A percentile compares a stretch with the other conserved stretches of the same genome.
Evolutionary conservation across 2,888 invertebrate species (phyloP).

Genomic region (Phyllotreta cruciferae): DNA sequence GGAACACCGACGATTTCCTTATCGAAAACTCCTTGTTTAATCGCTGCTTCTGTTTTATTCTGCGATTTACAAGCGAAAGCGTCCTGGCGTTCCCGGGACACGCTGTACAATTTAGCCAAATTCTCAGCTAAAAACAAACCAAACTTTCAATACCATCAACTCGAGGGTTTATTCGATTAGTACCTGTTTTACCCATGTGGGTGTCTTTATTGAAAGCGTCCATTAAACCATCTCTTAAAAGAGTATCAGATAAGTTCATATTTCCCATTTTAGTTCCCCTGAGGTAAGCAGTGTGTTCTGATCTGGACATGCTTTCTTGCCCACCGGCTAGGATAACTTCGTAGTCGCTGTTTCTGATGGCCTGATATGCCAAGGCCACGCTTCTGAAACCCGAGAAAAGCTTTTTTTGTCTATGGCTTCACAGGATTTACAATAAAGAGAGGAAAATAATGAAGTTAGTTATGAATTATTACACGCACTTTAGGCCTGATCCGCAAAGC

Average conservation of each 20-base stretch:
- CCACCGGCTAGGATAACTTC: conserved; percentile 78
- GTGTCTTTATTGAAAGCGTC: conserved; percentile 73
- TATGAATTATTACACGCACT: conserved; percentile 64
- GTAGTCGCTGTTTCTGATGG: conserved; percentile 72
- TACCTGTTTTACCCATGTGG: conserved; percentile 83
- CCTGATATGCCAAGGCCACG: conserved; percentile 71
- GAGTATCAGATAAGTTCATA: conserved; percentile 68
- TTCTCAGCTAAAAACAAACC: conserved; percentile 7
- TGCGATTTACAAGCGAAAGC: conserved; percentile 73
- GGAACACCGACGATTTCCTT: conserved; percentile 75
- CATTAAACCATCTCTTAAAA: conserved; percentile 74
- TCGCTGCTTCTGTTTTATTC: conserved; percentile 68
- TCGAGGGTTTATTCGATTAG: too few relatives aligned
- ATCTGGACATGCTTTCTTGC: conserved; percentile 82
- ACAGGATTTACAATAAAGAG: background rate
- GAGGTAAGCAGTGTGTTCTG: conserved; percentile 72
- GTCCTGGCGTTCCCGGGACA: conserved; percentile 76
- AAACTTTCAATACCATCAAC: conserved; percentile 1
- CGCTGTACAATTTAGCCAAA: conserved; percentile 69
- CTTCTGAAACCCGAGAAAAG: conserved; percentile 59
- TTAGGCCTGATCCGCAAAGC: conserved; percentile 84
- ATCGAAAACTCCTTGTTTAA: conserved; percentile 68
- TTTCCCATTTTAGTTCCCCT: conserved; percentile 75
- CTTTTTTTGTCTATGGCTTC: background rate
- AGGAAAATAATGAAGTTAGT: background rate